These are phyloP conservation scores for Ceyx margarethae DNA, from an alignment of 2,113 vertebrate species.

Conservation along the genomic window DNA sequence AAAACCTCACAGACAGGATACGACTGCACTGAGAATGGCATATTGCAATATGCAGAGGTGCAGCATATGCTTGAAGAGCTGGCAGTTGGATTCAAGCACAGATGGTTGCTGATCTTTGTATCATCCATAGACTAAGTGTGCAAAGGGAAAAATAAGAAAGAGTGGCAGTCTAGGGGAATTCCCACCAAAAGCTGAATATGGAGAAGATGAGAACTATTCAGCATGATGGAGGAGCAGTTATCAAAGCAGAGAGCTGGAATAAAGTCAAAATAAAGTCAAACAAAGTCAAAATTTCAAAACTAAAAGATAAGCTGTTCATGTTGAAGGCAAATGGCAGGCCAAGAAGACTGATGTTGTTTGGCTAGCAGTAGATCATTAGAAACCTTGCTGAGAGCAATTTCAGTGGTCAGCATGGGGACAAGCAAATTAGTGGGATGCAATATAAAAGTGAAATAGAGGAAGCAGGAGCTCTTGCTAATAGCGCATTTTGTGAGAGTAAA, in stretches of 20 bases:
- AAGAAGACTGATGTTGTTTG: background rate
- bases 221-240: background rate
- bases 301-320: background rate
- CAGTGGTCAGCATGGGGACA: background rate
- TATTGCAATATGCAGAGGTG: background rate
- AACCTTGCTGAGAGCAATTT: conserved; percentile 11
- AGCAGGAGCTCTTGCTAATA: background rate
- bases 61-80: background rate
- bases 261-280: background rate
- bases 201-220: background rate
- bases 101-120: background rate
- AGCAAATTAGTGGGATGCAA: background rate
- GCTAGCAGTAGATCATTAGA: background rate
- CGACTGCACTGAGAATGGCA: background rate
- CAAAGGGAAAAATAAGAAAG: background rate
- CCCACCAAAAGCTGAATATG: background rate
- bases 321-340: background rate
- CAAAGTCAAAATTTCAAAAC: background rate
- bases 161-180: background rate
- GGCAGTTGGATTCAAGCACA: background rate
- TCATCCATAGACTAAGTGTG: background rate
- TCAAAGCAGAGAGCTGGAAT: background rate
- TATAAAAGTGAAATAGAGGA: background rate
- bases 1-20: background rate
- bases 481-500: background rate